phyloP scores from a whole-genome alignment of 2,113 vertebrate species.

The Ceuthmochares aereus region DNA sequence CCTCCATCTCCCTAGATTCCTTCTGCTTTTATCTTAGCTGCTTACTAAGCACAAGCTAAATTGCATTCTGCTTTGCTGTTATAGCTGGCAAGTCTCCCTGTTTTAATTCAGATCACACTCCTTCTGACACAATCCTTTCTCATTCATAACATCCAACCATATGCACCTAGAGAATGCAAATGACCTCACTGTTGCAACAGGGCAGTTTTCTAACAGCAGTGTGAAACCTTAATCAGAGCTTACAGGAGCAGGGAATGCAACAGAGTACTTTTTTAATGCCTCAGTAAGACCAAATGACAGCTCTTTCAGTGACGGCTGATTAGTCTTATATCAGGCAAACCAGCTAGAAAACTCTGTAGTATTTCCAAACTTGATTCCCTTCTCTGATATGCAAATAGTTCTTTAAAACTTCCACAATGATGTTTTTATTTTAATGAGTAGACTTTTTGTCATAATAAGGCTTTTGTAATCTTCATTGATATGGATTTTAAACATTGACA shows the following conservation, averaged over 20 bases:
- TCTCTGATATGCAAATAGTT: background rate
- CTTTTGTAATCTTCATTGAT: background rate
- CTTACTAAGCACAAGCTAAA: background rate
- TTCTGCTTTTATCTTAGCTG: background rate
- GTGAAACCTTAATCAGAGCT: constrained; percentile 45
- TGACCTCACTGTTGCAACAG: background rate
- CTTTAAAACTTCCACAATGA: background rate
- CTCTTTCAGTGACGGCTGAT: background rate
- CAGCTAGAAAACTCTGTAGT: background rate
- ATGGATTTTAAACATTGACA: background rate
- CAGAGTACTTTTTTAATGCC: background rate
- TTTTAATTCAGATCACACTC: background rate
- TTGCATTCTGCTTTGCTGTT: background rate
- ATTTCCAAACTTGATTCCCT: constrained; percentile 10
- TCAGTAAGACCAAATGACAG: constrained; percentile 23
- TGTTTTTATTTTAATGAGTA: background rate
- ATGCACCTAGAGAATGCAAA: background rate
- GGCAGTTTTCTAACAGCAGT: background rate
- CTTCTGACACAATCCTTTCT: background rate
- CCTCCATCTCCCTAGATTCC: background rate
- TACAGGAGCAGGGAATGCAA: background rate
- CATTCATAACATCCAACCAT: background rate
- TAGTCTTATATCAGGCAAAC: constrained; percentile 45
- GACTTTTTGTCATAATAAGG: background rate
- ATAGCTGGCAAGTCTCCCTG: background rate